Percentiles rank a stretch among this genome's conserved stretches.
Conservation (phyloP, 2,113 vertebrate species). For the Paedocypris sp. region DNA sequence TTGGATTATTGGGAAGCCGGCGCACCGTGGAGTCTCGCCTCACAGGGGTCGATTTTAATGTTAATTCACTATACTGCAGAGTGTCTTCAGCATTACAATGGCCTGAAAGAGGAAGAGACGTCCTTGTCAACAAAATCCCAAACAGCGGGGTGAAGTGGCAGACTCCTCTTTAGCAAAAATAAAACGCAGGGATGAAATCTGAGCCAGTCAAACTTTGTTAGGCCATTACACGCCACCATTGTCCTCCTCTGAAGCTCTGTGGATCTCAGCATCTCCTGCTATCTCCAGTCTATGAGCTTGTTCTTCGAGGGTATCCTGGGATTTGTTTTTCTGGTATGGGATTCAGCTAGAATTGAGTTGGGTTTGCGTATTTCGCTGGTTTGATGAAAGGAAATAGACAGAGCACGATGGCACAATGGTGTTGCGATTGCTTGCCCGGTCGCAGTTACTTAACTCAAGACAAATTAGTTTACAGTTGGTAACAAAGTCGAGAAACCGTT, state of each 20-base stretch:
- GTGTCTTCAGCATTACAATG: constrained; percentile 69
- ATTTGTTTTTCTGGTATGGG: no score
- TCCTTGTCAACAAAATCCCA: constrained; percentile 74
- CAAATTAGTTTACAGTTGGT: constrained; percentile 21
- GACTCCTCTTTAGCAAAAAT: constrained; percentile 34
- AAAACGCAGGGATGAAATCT: constrained; percentile 25
- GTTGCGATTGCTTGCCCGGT: background rate
- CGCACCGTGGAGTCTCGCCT: constrained; percentile 65
- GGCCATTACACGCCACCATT: constrained; percentile 28
- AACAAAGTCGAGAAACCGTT: constrained; percentile 4
- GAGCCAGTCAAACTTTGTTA: constrained; percentile 42
- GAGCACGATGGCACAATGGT: background rate
- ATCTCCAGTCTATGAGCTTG: background rate
- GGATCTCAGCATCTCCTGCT: constrained; percentile 1
- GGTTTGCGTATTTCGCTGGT: background rate
- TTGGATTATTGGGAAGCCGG: constrained; percentile 81
- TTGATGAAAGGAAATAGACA: background rate
- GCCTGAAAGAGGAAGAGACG: constrained; percentile 67
- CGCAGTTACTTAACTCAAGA: constrained; percentile 20
- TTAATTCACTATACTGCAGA: constrained; percentile 77
- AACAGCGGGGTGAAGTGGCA: constrained; percentile 53
- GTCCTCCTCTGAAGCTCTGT: no score
- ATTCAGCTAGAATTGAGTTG: background rate
- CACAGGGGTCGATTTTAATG: constrained; percentile 74
- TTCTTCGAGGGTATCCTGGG: no score